These are phyloP conservation scores for Uloborus plumipes DNA, from an alignment of 2,888 invertebrate species.

Conservation along the genomic window DNA sequence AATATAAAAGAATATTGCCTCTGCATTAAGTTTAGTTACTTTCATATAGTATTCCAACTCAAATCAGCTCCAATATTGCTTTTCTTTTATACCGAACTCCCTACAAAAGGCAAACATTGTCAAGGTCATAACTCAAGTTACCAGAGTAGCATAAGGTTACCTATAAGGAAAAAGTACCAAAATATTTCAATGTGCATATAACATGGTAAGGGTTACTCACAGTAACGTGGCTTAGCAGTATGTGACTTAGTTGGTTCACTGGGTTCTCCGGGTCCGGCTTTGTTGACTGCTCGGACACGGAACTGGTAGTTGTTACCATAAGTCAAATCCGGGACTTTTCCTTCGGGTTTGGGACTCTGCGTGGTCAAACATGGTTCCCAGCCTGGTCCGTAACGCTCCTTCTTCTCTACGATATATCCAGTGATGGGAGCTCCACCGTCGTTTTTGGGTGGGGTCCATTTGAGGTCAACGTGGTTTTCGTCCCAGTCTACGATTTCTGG, in stretches of 20 bases:
- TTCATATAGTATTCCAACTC: too few relatives aligned
- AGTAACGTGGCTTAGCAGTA: slow-evolving; percentile 91
- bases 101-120: too few relatives aligned
- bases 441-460: slow-evolving; percentile 92
- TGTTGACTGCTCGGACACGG: slow-evolving; percentile 91
- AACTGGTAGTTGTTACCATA: slow-evolving; percentile 95
- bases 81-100: too few relatives aligned
- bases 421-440: slow-evolving; percentile 85
- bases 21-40: too few relatives aligned
- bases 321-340: slow-evolving; percentile 88
- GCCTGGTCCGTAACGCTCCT: slow-evolving; percentile 70
- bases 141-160: too few relatives aligned
- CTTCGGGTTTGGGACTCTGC: slow-evolving; percentile 76
- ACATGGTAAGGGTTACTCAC: slow-evolving; percentile 22
- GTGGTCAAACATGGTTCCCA: slow-evolving; percentile 82
- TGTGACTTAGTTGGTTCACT: slow-evolving; percentile 89
- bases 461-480: slow-evolving; percentile 93
- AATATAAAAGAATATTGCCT: too few relatives aligned
- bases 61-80: too few relatives aligned
- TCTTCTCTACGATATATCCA: slow-evolving; percentile 78
- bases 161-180: neutral
- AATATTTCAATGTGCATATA: neutral
- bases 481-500: slow-evolving; percentile 97
- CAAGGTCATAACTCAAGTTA: too few relatives aligned
- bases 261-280: slow-evolving; percentile 94